Percentiles rank a stretch among this genome's conserved stretches.
Conservation (phyloP, 2,888 invertebrate species). For the Meloe dianella region DNA sequence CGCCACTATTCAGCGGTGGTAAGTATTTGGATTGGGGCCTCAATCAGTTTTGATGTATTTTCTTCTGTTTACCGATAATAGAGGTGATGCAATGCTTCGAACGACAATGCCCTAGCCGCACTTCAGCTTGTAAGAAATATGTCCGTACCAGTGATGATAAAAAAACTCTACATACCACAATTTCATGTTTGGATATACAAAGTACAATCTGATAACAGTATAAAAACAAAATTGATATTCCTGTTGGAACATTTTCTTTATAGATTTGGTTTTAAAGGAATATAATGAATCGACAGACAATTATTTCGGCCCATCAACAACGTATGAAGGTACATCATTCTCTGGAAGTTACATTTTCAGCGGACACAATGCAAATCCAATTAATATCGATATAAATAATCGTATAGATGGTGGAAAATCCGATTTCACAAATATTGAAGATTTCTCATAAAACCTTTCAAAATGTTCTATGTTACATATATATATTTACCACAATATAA, state of each 20-base stretch:
- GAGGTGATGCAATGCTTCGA: conserved; percentile 29
- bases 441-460: conserved; percentile 13
- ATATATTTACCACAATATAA: neutral
- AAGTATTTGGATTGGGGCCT: conserved; percentile 8
- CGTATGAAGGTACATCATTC: conserved; percentile 22
- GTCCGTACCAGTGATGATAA: conserved; percentile 33
- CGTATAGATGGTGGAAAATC: neutral
- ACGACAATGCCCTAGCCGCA: conserved; percentile 30
- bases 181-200: conserved; percentile 32
- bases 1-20: conserved; percentile 11
- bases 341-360: conserved; percentile 19
- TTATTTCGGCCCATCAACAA: conserved; percentile 20
- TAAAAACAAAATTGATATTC: neutral
- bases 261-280: conserved; percentile 28
- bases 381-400: conserved; percentile 21
- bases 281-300: conserved; percentile 14
- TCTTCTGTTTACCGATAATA: neutral
- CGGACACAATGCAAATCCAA: neutral
- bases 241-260: neutral
- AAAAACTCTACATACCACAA: conserved; percentile 25
- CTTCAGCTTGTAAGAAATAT: conserved; percentile 34
- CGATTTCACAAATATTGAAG: conserved; percentile 13
- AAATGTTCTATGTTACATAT: neutral
- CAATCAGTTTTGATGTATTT: too few relatives aligned
- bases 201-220: conserved; percentile 28